phyloP scores from a whole-genome alignment of 2,888 invertebrate genomes.

The Chalcosyrphus nemorum region DNA sequence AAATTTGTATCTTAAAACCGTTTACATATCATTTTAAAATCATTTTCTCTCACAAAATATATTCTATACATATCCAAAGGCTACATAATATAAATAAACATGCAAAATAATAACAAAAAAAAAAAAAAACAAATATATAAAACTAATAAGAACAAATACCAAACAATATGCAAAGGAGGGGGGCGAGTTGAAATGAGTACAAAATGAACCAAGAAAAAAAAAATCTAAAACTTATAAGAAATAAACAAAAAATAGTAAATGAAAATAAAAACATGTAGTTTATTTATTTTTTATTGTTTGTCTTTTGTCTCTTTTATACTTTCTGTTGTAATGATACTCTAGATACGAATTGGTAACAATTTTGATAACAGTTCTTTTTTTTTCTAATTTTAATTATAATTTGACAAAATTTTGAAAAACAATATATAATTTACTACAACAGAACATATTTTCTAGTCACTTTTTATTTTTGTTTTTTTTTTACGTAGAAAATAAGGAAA shows the following conservation, averaged over 20 bases:
- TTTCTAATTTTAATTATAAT: not conserved
- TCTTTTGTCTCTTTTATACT: not conserved
- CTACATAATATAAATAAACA: slow-evolving; percentile 33
- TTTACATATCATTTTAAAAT: slow-evolving; percentile 18
- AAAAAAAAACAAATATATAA: slow-evolving; percentile 12
- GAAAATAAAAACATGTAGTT: not conserved
- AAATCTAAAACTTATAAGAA: not conserved
- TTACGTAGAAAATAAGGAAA: not conserved
- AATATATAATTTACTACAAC: slow-evolving; percentile 25
- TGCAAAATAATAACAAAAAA: slow-evolving; percentile 41
- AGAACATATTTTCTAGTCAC: not conserved
- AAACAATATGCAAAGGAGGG: slow-evolving; percentile 12
- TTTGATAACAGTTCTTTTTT: not conserved
- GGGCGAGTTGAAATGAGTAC: not conserved
- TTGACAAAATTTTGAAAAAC: slow-evolving; percentile 8
- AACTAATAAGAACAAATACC: not conserved
- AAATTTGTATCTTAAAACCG: not conserved
- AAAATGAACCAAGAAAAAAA: slow-evolving; percentile 9
- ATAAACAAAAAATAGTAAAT: not conserved
- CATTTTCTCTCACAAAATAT: slow-evolving; percentile 29
- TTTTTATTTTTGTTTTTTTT: no score
- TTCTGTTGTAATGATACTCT: slow-evolving; percentile 39
- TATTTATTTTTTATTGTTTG: slow-evolving; percentile 12
- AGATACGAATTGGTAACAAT: slow-evolving; percentile 15
- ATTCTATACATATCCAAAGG: slow-evolving; percentile 21